phyloP scores from a whole-genome alignment of 2,888 invertebrate genomes.

The Aquatica leii region DNA sequence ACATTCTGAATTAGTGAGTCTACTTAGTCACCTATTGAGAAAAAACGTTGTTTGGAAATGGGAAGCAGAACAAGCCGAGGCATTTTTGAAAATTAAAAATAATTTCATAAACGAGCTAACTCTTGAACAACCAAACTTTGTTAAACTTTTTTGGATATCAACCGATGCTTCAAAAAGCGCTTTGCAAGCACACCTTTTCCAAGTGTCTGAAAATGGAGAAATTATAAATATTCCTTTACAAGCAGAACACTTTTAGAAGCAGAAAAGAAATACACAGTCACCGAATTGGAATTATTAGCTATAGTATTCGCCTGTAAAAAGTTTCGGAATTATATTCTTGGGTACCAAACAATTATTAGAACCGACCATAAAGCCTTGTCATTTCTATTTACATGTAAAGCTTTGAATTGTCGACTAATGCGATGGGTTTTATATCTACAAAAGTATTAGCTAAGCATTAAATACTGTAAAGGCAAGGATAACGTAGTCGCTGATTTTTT shows the following conservation, averaged over 20 bases:
- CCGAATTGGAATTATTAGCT: slow-evolving; percentile 17
- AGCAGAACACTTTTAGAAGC: no score
- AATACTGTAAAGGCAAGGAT: no score
- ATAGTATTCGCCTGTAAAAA: no score
- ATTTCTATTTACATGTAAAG: no score
- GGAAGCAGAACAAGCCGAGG: no score
- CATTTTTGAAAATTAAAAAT: slow-evolving; percentile 11
- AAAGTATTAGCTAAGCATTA: slow-evolving; percentile 14
- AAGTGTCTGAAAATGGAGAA: no score
- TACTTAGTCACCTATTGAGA: not conserved
- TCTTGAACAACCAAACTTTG: slow-evolving; percentile 1
- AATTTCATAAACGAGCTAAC: not conserved
- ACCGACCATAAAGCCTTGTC: no score
- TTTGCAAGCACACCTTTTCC: no score
- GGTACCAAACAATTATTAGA: not conserved
- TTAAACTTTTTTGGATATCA: slow-evolving; percentile 4
- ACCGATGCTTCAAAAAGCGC: slow-evolving; percentile 18
- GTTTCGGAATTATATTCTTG: slow-evolving; percentile 16
- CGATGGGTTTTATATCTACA: slow-evolving; percentile 13
- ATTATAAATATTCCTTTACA: no score
- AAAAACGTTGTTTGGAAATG: slow-evolving; percentile 7
- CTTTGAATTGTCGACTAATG: no score
- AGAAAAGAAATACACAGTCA: slow-evolving; percentile 10
- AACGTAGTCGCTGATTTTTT: no score
- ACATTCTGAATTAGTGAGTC: no score